These are phyloP conservation scores for Chorisops tibialis DNA, from an alignment of 2,888 invertebrate species.

Conservation along the genomic window DNA sequence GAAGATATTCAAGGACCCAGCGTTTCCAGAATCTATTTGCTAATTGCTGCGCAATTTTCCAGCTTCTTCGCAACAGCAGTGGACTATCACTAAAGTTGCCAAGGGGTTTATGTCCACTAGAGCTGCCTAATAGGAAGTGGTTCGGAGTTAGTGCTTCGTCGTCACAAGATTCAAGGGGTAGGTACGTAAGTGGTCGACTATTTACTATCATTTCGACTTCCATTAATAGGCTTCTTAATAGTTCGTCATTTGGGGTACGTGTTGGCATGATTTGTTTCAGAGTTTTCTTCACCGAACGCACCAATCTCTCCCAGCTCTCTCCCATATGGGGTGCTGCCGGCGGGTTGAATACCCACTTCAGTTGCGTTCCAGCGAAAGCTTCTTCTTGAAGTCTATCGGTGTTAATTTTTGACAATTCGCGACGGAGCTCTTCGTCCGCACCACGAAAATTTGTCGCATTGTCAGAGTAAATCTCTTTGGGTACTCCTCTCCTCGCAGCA, in stretches of 20 bases:
- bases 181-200: background rate
- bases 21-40: slow-evolving; percentile 38
- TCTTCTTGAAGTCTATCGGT: background rate
- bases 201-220: too few species aligned
- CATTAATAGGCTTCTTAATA: too few species aligned
- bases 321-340: background rate
- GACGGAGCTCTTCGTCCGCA: too few species aligned
- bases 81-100: slow-evolving; percentile 33
- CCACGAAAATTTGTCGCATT: background rate
- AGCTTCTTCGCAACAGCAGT: too few species aligned
- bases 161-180: slow-evolving; percentile 31
- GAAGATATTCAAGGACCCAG: slow-evolving; percentile 41
- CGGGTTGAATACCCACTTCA: background rate
- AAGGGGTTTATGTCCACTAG: slow-evolving; percentile 29
- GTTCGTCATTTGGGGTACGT: too few species aligned
- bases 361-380: too few species aligned
- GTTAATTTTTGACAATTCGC: background rate
- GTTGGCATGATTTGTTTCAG: too few species aligned
- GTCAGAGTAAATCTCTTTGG: background rate
- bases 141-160: slow-evolving; percentile 42
- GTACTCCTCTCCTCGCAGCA: background rate
- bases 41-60: slow-evolving; percentile 33
- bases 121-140: slow-evolving; percentile 38
- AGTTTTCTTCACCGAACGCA: too few species aligned
- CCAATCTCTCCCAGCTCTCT: background rate